These are phyloP conservation scores for Teleiodes luculella DNA, from an alignment of 2,888 invertebrate genomes.

Conservation along the genomic window DNA sequence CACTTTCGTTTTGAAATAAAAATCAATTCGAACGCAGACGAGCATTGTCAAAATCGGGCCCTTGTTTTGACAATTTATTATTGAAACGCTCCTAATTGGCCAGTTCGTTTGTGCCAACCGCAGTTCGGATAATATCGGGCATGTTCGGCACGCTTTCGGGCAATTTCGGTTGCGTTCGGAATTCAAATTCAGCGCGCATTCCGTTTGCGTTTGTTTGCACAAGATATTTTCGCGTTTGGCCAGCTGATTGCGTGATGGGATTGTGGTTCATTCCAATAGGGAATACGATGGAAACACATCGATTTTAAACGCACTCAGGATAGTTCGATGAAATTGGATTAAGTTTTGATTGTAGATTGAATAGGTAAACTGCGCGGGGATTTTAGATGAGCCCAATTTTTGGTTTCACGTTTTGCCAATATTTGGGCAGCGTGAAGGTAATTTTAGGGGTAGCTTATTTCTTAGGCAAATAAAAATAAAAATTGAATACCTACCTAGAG, in stretches of 20 bases:
- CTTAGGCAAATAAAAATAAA: too few relatives aligned
- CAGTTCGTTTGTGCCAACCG: constrained; percentile 47
- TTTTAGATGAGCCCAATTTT: not conserved
- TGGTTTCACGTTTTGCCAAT: not conserved
- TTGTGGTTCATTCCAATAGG: constrained; percentile 4
- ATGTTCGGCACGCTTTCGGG: not conserved
- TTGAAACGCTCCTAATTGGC: constrained; percentile 68
- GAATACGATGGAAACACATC: constrained; percentile 5
- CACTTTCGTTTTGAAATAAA: not conserved
- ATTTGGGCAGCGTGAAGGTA: not conserved
- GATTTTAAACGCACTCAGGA: not conserved
- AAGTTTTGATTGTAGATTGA: constrained; percentile 3
- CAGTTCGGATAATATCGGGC: not conserved
- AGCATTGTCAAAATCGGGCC: constrained; percentile 33
- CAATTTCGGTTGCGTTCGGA: not conserved
- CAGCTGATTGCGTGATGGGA: constrained; percentile 60
- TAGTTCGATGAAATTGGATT: constrained; percentile 4
- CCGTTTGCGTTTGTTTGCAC: constrained; percentile 45
- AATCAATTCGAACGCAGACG: not conserved
- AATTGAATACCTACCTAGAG: too few relatives aligned
- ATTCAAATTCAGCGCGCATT: constrained; percentile 28
- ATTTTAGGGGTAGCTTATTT: not conserved
- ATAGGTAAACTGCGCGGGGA: not conserved
- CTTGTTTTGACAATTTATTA: constrained; percentile 77
- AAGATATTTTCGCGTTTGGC: constrained; percentile 68